A percentile compares a stretch with the other conserved stretches of the same genome.
phyloP scores from a whole-genome alignment of 1,140 invertebrate genomes.

The Limonius californicus region DNA sequence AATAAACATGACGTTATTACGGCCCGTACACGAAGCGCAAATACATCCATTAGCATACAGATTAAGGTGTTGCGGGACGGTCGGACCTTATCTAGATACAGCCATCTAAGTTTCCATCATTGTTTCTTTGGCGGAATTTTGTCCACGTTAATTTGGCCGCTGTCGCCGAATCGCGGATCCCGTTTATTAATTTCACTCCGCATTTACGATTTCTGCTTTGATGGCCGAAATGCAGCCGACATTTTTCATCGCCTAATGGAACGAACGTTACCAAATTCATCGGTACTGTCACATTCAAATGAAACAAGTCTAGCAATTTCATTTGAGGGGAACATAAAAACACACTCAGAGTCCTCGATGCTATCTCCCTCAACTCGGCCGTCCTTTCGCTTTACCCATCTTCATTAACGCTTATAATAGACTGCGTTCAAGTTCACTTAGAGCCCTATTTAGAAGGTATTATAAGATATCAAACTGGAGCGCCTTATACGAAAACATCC shows the following conservation, averaged over 20 bases:
- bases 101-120: background rate
- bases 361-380: slow-evolving; percentile 23
- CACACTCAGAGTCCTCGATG: slow-evolving; percentile 32
- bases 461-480: slow-evolving; percentile 10
- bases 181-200: too few relatives aligned
- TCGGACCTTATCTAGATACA: background rate
- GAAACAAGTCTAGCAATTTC: slow-evolving; percentile 37
- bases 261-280: slow-evolving; percentile 31
- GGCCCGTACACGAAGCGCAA: slow-evolving; percentile 18
- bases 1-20: slow-evolving; percentile 27
- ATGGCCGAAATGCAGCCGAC: background rate
- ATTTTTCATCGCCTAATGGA: slow-evolving; percentile 22
- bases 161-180: too few relatives aligned
- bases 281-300: slow-evolving; percentile 36
- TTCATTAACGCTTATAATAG: slow-evolving; percentile 33
- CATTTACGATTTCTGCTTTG: too few relatives aligned
- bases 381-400: slow-evolving; percentile 28
- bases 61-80: slow-evolving; percentile 20
- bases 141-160: background rate
- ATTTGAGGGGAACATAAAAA: slow-evolving; percentile 39
- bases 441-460: slow-evolving; percentile 2
- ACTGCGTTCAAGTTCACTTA: slow-evolving; percentile 14
- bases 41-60: slow-evolving; percentile 23
- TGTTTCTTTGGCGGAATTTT: background rate
- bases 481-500: background rate